Evolutionary conservation across 2,113 vertebrate genomes (phyloP).

Genomic region (Oenanthe oenanthe): DNA sequence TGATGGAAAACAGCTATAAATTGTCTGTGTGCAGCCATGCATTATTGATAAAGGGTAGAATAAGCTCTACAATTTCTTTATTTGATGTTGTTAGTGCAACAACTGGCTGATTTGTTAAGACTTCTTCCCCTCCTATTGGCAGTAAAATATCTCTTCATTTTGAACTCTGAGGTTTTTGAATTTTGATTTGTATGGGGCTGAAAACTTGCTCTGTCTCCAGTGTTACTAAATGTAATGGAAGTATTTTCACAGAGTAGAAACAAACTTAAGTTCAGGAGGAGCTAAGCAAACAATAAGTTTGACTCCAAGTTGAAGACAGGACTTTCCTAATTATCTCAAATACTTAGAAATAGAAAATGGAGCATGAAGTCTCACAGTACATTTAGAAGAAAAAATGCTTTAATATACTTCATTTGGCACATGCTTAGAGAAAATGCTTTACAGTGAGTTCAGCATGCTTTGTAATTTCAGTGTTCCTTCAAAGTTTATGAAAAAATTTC

Average conservation of each 20-base stretch:
- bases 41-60: slow-evolving; percentile 65
- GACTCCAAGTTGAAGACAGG: background rate
- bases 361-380: background rate
- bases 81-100: slow-evolving; percentile 64
- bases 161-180: slow-evolving; percentile 1
- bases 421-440: slow-evolving; percentile 24
- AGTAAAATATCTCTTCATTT: slow-evolving; percentile 44
- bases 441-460: background rate
- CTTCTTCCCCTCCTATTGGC: background rate
- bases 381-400: background rate
- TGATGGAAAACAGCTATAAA: slow-evolving; percentile 74
- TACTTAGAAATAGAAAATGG: background rate
- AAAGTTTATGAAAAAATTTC: slow-evolving; percentile 33
- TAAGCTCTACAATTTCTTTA: slow-evolving; percentile 63
- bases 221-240: background rate
- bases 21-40: slow-evolving; percentile 67
- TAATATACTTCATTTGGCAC: background rate
- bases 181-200: background rate
- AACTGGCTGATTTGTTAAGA: slow-evolving; percentile 60
- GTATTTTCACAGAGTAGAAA: background rate
- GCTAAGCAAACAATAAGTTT: background rate
- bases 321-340: background rate
- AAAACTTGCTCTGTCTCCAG: background rate
- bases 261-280: background rate
- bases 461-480: slow-evolving; percentile 32